Evolutionary conservation across 2,888 invertebrate species (phyloP).

Genomic region (Microctonus brassicae): DNA sequence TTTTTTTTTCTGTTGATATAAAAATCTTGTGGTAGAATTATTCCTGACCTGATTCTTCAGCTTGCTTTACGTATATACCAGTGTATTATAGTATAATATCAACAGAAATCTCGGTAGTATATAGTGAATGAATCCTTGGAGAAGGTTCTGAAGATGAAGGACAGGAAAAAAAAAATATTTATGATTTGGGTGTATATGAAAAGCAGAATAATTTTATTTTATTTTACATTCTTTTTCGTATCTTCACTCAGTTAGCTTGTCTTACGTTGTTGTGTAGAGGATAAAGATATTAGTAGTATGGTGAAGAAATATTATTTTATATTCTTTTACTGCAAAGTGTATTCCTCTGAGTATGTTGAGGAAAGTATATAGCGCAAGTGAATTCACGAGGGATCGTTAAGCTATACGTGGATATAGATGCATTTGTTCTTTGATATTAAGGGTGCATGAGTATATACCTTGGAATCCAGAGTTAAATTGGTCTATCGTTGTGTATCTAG

Average conservation of each 20-base stretch:
- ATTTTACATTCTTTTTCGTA: not conserved
- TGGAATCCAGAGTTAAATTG: conserved; percentile 23
- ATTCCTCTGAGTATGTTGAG: not conserved
- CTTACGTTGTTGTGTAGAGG: too few relatives aligned
- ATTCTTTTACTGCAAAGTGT: not conserved
- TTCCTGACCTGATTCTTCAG: not conserved
- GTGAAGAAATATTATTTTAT: not conserved
- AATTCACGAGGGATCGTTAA: conserved; percentile 41
- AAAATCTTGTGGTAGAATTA: not conserved
- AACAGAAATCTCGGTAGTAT: not conserved
- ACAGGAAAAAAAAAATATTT: not conserved
- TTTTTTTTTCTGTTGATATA: not conserved
- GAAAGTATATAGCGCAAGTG: not conserved
- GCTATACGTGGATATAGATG: conserved; percentile 35
- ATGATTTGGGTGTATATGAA: not conserved
- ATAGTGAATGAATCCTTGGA: not conserved
- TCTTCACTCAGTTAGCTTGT: not conserved
- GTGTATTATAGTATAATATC: not conserved
- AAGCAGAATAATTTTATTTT: not conserved
- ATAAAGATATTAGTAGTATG: not conserved
- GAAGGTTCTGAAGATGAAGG: not conserved
- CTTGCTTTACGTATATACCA: not conserved
- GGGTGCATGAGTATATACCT: conserved; percentile 8
- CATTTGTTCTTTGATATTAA: conserved; percentile 30
- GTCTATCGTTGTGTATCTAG: conserved; percentile 33